phyloP scores from a whole-genome alignment of 2,888 invertebrate genomes.

The Agrilus cyanescens region DNA sequence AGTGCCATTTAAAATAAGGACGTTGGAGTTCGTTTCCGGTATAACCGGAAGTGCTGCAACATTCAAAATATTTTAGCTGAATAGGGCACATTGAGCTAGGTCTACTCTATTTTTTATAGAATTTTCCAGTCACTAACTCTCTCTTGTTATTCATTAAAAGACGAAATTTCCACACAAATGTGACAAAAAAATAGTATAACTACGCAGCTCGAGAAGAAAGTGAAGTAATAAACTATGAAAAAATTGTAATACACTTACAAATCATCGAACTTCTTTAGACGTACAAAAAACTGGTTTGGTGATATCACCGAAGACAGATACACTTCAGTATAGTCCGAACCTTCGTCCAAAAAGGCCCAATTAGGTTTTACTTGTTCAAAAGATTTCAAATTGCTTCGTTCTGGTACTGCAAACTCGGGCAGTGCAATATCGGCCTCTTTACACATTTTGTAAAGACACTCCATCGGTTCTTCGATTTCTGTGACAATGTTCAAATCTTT shows the following conservation, averaged over 20 bases:
- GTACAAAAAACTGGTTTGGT: conserved; percentile 41
- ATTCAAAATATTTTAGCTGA: too few species aligned
- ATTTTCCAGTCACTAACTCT: too few species aligned
- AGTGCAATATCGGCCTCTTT: conserved; percentile 27
- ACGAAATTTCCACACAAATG: too few species aligned
- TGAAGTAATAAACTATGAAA: too few species aligned
- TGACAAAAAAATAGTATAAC: too few species aligned
- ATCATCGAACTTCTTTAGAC: conserved; percentile 37
- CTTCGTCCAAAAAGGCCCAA: conserved; percentile 42
- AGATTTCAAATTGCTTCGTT: conserved; percentile 3
- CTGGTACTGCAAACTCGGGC: conserved; percentile 19
- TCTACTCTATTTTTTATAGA: too few species aligned
- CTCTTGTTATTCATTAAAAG: too few species aligned
- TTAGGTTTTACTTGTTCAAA: conserved; percentile 20
- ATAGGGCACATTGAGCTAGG: too few species aligned
- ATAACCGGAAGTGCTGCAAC: too few species aligned
- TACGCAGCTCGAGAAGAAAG: too few species aligned
- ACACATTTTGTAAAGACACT: conserved; percentile 38
- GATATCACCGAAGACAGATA: conserved; percentile 36
- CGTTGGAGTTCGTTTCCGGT: too few species aligned
- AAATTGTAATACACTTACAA: conserved; percentile 20
- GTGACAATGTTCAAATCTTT: conserved; percentile 35
- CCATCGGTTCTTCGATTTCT: conserved; percentile 39
- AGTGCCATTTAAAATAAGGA: too few species aligned
- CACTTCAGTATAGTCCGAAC: conserved; percentile 31